Evolutionary conservation across 2,888 invertebrate genomes (phyloP), one percentile per base, ranked within the genome.

Genomic region (Globia sparganii): DNA sequence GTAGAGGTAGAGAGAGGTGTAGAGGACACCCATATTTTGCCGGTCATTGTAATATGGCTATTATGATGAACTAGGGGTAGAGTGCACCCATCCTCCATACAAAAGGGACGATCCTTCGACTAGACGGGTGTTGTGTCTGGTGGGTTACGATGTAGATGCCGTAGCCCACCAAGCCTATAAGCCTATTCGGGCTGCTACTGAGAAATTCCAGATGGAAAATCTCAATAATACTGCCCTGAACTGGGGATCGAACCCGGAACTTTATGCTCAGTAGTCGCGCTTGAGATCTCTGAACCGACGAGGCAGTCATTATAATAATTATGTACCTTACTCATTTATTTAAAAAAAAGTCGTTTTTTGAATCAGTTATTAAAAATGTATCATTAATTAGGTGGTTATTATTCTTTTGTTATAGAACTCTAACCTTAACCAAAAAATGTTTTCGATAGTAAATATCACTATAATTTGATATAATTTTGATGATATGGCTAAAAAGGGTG

Each of bases 401-500:
- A 40, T 37, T 37, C 5, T n/a, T n/a, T 37, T n/a, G 15, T 40
- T 40, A n/a, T 62, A 13, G 6, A 6, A 13, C 64, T 4, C 4
- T 25, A 3, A 25, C 21, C 58, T 28, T 13, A 15, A 28, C 28
- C 15, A 58, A 28, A 56, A 56, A 25, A 31, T 31, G 28, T 59
- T 34, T 6, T 37, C 37, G 8, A 37, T n/a, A 15, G n/a, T 37
- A 34, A 25, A 40, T n/a, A n/a, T 9, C 21, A 34, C 21, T 61
- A 25, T 34, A 62, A 18, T 67, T 59, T n/a, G 49, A 43, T 46
- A 2, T 86, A 87, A 98, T 99, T 94, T 98, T 98, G 4, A 34
- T 61, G 21, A 34, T 34, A 34, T 34, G 21, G 61, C 61, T 21
- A 61, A 2, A 11, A 21, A 61, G 3, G 21, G 11, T 0, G 31